Evolutionary conservation across 2,888 invertebrate genomes (phyloP), one percentile per base, ranked within the genome.

Genomic region (Sminthurinus aureus): DNA sequence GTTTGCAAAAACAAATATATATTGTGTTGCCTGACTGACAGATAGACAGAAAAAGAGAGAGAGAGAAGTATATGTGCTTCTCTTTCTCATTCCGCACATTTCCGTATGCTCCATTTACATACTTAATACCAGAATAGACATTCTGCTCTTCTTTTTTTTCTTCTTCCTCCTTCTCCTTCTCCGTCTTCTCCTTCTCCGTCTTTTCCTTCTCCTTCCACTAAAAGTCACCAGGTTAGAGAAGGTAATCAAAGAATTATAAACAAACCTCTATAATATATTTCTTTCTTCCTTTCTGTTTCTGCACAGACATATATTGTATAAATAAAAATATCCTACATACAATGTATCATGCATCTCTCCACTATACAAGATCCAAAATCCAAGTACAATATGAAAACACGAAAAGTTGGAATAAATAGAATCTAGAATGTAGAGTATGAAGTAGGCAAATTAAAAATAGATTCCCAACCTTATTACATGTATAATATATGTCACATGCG

Each of bases 401-500:
- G 26, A 20, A 12, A 26, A 38, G 38, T 38, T 4, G 6, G 38
- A 38, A 38, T 38, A 38, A 38, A 38, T 38, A 38, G 38, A 38
- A 38, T 38, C 3, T 24, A 66, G 18, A n/a, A 15, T 66, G 3
- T 15, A 66, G 66, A 66, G 8, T 69, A 20, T 38, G 12, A 75
- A 75, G 52, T 66, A 52, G 81, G 77, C 66, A 84, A 84, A 84
- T 84, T 84, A 84, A 84, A 84, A 84, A 84, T 84, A 84, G 78
- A 84, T 84, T 81, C 73, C 76, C 81, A 84, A 73, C 84, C 79
- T 73, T 84, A 81, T 81, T 84, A 77, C 79, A 84, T 84, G 81
- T 71, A 84, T 84, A 84, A 84, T 81, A 66, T 81, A 81, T 81
- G 81, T 74, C 74, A 81, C 74, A 74, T 24, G 24, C 74, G 81